Evolutionary conservation across 1,140 invertebrate genomes (phyloP), one percentile per base, ranked within the genome.

Genomic region (Drosophila saltans): DNA sequence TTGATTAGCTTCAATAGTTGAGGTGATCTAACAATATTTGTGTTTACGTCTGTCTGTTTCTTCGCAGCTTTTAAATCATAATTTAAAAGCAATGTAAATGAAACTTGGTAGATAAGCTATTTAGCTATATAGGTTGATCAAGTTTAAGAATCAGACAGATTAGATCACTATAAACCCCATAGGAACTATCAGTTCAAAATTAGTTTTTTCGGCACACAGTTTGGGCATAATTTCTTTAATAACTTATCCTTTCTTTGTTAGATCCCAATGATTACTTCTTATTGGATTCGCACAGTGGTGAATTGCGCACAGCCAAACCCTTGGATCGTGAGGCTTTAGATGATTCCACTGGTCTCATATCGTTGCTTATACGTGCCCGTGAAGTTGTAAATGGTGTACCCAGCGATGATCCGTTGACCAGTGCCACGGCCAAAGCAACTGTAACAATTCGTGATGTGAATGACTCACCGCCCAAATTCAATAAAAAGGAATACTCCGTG

Each of bases 391-490:
- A 97, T 85, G 96, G 96, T 1, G 91, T 93, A 10, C 94, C 95
- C 16, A 93, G 95, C 4, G 94, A 96, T 80, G 96, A 96, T 78
- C 89, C 94, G 4, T 88, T 94, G 24, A 96, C 96, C 0, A 94
- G 94, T 10, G 94, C 95, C 3, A 93, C 93, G 7, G 94, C 96
- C 1, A 94, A 95, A 48, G 95, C 97, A 8, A 97, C 95, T 0
- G 95, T 99, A 10, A 97, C 96, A 26, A 96, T 98, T 72, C 95
- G 95, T 84, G 98, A 98, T 93, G 97, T 98, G 0, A 99, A 99
- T 92, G 98, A 99, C 92, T 97, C 97, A 79, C 95, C 97, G 0
- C 98, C 98, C 0, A 93, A 93, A 11, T 97, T 97, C 92, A 97
- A 97, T 93, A 93, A 94, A 43, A 94, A 95, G 40, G 97, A 98